Conservation (phyloP, 2,113 vertebrate genomes). For the Cyprinodon brontotheroides region DNA sequence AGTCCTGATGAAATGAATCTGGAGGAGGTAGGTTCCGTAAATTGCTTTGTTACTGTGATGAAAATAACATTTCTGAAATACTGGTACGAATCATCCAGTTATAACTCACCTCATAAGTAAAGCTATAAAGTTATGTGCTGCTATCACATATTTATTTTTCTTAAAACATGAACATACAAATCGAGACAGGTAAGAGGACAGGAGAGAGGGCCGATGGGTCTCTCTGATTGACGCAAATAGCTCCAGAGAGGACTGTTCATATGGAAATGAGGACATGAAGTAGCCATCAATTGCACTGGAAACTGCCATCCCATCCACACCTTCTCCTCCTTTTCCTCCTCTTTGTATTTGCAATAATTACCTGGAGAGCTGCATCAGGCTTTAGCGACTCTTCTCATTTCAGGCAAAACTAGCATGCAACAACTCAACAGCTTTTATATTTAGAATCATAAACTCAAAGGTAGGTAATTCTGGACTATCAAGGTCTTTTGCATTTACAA, state of each 20-base stretch:
- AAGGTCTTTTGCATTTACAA: constrained; percentile 14
- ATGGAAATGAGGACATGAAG: constrained; percentile 78
- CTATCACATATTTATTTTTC: constrained; percentile 32
- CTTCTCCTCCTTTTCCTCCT: constrained; percentile 55
- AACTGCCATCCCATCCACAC: constrained; percentile 58
- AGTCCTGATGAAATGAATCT: constrained; percentile 98
- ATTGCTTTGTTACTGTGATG: not conserved
- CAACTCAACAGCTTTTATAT: constrained; percentile 71
- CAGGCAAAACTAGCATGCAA: constrained; percentile 53
- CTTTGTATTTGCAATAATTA: constrained; percentile 72
- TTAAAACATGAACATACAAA: constrained; percentile 40
- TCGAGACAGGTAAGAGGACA: constrained; percentile 44
- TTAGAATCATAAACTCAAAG: constrained; percentile 20
- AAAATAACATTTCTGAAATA: not conserved
- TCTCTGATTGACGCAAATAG: constrained; percentile 72
- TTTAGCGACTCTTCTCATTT: constrained; percentile 57
- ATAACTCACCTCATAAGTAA: not conserved
- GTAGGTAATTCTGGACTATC: constrained; percentile 36
- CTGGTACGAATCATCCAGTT: not conserved
- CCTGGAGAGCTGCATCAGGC: constrained; percentile 71
- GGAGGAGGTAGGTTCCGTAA: constrained; percentile 87
- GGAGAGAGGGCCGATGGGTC: constrained; percentile 49
- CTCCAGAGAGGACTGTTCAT: constrained; percentile 68
- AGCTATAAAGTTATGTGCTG: not conserved
- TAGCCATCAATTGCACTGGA: constrained; percentile 73